phyloP scores from a whole-genome alignment of 2,797 vertebrate genomes.

The Parotocinclus haroldoi region DNA sequence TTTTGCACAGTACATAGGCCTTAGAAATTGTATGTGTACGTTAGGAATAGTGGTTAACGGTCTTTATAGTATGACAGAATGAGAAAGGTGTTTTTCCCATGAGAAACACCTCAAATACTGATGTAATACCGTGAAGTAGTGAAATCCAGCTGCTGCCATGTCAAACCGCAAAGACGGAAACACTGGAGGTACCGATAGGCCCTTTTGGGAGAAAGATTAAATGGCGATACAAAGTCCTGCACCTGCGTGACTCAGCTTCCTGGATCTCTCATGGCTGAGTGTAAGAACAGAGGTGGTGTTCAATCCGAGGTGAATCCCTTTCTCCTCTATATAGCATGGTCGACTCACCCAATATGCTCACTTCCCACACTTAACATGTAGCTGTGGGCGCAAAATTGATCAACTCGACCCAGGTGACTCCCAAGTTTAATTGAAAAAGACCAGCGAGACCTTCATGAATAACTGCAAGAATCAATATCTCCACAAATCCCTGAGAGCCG shows the following conservation, averaged over 20 bases:
- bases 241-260: constrained; percentile 24
- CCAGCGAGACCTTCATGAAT: constrained; percentile 51
- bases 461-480: constrained; percentile 51
- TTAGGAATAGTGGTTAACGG: too few relatives aligned
- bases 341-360: constrained; percentile 44
- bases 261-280: constrained; percentile 23
- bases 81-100: too few relatives aligned
- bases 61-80: too few relatives aligned
- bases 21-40: too few relatives aligned
- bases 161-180: background rate
- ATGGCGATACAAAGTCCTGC: constrained; percentile 22
- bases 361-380: constrained; percentile 45
- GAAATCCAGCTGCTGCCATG: constrained; percentile 2
- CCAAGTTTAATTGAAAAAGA: constrained; percentile 57
- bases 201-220: constrained; percentile 3
- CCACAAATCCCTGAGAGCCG: constrained; percentile 27
- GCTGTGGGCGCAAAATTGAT: constrained; percentile 47
- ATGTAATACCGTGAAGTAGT: too few relatives aligned
- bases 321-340: constrained; percentile 20
- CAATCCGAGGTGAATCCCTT: constrained; percentile 1
- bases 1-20: too few relatives aligned
- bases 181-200: background rate
- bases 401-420: constrained; percentile 49
- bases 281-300: background rate
- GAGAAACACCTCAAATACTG: too few relatives aligned